Evolutionary conservation across 2,797 vertebrate genomes (phyloP).

Genomic region (Lophura swinhoii): DNA sequence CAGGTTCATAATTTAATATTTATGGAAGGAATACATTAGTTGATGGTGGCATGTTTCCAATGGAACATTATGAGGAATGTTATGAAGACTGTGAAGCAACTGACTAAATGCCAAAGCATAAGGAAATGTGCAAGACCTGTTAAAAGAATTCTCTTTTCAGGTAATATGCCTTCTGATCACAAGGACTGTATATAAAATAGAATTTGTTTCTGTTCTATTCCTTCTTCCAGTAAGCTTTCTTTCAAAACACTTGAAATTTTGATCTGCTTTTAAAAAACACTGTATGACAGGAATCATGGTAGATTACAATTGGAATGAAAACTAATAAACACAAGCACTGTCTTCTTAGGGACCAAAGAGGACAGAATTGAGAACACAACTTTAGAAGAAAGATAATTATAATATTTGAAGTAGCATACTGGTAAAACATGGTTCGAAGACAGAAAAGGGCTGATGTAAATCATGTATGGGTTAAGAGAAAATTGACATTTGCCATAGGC

Average conservation of each 20-base stretch:
- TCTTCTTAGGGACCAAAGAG: neutral
- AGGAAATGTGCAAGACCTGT: neutral
- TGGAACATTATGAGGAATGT: neutral
- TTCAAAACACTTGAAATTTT: neutral
- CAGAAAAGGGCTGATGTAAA: neutral
- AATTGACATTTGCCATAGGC: neutral
- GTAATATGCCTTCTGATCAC: neutral
- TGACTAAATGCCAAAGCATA: neutral
- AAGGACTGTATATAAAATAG: neutral
- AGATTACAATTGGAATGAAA: neutral
- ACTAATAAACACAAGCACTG: neutral
- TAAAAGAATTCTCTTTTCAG: neutral
- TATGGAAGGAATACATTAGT: neutral
- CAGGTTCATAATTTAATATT: neutral
- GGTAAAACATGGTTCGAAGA: neutral
- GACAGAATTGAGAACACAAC: neutral
- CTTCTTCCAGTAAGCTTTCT: neutral
- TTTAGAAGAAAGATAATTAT: neutral
- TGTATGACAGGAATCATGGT: neutral
- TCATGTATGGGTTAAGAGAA: neutral
- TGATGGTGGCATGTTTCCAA: neutral
- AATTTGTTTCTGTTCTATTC: neutral
- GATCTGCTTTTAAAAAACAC: neutral
- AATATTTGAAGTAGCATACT: neutral
- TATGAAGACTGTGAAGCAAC: neutral